Evolutionary conservation across 2,113 vertebrate species (phyloP).

Genomic region (Megaceryle torquata): DNA sequence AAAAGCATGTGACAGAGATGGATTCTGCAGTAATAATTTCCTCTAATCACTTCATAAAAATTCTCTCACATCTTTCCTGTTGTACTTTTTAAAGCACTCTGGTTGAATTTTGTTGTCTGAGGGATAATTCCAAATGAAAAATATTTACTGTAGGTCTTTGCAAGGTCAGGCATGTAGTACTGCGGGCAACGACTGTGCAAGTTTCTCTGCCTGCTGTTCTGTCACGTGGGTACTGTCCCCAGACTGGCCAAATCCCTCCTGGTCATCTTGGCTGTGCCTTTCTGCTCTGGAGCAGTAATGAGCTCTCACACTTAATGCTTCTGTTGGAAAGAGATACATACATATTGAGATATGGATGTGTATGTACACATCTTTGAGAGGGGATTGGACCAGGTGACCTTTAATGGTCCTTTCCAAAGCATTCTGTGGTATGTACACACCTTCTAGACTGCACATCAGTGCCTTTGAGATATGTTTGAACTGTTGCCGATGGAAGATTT

Average conservation of each 20-base stretch:
- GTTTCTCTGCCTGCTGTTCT: neutral
- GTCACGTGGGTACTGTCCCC: neutral
- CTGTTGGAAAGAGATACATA: neutral
- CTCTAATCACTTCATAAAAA: neutral
- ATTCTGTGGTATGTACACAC: neutral
- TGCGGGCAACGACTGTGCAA: neutral
- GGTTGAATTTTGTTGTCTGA: neutral
- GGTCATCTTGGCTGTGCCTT: neutral
- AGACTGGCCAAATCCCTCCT: neutral
- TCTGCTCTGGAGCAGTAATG: neutral
- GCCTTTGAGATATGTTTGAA: neutral
- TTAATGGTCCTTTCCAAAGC: neutral
- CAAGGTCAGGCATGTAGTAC: neutral
- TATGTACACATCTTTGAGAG: neutral
- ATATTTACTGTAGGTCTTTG: neutral
- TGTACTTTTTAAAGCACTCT: neutral
- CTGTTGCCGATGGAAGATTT: neutral
- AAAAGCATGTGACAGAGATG: neutral
- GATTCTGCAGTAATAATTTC: neutral
- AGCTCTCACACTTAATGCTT: neutral
- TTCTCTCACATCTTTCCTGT: neutral
- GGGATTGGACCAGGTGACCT: neutral
- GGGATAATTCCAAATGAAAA: conserved; percentile 2
- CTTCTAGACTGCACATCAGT: neutral
- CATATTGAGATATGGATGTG: neutral